Percentiles rank a stretch among this genome's conserved stretches.
Conservation (phyloP, 1,140 invertebrate genomes). For the Bombus cullumanus region DNA sequence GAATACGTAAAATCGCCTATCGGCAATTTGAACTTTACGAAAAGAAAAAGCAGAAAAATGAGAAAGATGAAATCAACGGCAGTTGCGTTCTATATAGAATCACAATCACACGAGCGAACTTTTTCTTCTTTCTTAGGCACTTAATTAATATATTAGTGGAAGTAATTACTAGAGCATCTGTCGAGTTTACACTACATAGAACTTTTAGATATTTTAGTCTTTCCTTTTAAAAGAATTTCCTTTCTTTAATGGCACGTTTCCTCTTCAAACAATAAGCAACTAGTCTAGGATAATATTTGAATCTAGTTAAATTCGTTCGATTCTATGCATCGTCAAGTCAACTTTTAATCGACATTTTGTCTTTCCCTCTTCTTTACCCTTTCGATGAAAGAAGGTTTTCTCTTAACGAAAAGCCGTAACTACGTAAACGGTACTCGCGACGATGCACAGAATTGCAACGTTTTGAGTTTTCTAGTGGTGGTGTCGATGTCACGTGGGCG, state of each 20-base stretch:
- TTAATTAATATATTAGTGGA: conserved; percentile 46
- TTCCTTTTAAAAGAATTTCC: conserved; percentile 50
- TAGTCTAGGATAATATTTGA: conserved; percentile 65
- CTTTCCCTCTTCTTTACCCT: too few relatives aligned
- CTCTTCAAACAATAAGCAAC: conserved; percentile 52
- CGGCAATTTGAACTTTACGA: not conserved
- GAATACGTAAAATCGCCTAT: too few relatives aligned
- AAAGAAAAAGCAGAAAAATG: not conserved
- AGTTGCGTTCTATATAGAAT: conserved; percentile 35
- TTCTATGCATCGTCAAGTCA: not conserved
- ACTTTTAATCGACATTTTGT: rapidly evolving
- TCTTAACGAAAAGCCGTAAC: not conserved
- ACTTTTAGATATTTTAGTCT: conserved; percentile 65
- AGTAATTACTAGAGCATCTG: conserved; percentile 60
- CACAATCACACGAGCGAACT: conserved; percentile 57
- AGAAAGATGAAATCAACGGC: not conserved
- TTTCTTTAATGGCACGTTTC: conserved; percentile 69
- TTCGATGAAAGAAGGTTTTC: too few relatives aligned
- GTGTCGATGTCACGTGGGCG: conserved; percentile 59
- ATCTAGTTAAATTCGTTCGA: conserved; percentile 35
- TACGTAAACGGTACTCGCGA: not conserved
- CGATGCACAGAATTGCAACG: conserved; percentile 73
- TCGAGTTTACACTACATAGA: conserved; percentile 51
- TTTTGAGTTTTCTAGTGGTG: conserved; percentile 68
- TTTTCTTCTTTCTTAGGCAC: conserved; percentile 67